Evolutionary conservation across 1,140 invertebrate species (phyloP).

Genomic region (Scaptomyza graminum): DNA sequence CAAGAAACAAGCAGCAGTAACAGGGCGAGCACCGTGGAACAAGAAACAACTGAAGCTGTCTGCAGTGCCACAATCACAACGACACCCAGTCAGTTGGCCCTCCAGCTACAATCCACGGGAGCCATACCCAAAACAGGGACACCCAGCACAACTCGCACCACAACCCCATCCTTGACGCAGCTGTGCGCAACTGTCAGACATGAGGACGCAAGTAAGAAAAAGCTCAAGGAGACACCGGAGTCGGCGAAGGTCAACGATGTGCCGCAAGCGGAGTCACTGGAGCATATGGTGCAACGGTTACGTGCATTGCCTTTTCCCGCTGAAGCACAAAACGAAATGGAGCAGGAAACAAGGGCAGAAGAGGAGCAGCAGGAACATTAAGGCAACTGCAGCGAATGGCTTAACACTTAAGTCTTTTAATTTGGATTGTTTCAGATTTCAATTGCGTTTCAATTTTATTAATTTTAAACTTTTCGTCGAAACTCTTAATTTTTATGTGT

Average conservation of each 20-base stretch:
- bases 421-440: neutral
- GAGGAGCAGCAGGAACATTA: neutral
- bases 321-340: neutral
- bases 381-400: neutral
- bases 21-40: constrained; percentile 59
- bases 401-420: constrained; percentile 25
- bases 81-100: constrained; percentile 64
- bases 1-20: constrained; percentile 39
- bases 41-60: constrained; percentile 41
- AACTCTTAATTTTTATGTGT: neutral
- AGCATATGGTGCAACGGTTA: constrained; percentile 73
- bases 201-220: constrained; percentile 57
- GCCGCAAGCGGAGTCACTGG: constrained; percentile 52
- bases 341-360: neutral
- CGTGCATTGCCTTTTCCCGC: constrained; percentile 59
- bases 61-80: constrained; percentile 68
- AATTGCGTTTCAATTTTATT: neutral
- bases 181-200: constrained; percentile 63
- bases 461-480: neutral
- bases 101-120: constrained; percentile 59
- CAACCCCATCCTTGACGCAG: constrained; percentile 44
- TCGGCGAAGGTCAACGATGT: neutral
- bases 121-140: constrained; percentile 58
- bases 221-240: constrained; percentile 17
- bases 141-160: constrained; percentile 18